Evolutionary conservation across 2,888 invertebrate species (phyloP), one percentile per base, ranked within the genome.

Genomic region (Nemotelus pantherinus): DNA sequence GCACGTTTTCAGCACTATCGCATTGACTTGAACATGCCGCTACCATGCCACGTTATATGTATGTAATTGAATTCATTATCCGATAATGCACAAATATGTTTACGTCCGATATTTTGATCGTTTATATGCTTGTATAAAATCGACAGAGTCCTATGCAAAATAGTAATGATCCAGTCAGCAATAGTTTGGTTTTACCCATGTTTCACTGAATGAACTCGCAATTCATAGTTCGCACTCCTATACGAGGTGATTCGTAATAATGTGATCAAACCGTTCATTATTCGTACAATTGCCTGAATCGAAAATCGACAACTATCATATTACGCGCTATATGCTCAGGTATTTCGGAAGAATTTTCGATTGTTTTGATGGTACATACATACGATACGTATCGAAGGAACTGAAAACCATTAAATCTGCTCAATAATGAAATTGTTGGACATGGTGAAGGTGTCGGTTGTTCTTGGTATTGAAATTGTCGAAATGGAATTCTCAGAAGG

Each of bases 61-160:
- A 10, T n/a, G 58, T 58, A 25, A 7, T 58, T 60, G 60, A 60
- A 60, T 60, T 60, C 60, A 60, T 60, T 60, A 58, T 58, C 25
- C 58, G 9, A n/a, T 58, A 58, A n/a, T 25, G n/a, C 25, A 58
- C 58, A 25, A n/a, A n/a, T 25, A 25, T 25, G 25, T 25, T 25
- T 25, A 25, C 25, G 25, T 25, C 25, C 25, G 25, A 25, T 25
- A 25, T 25, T 25, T 25, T 25, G 25, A 25, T 25, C 25, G 25
- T 25, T 25, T 25, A 25, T 25, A 1, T 25, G 25, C 25, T 25
- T 25, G 25, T 25, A 25, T 25, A 1, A 25, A 25, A 25, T 25
- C 25, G 25, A 25, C 25, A 25, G 25, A 25, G 25, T 25, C 25
- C 25, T 25, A 25, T 25, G 25, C 25, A 25, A 25, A 57, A 25